Base-by-base conservation (phyloP, 2,888 invertebrate genomes). In the Tenthredo notha region DNA sequence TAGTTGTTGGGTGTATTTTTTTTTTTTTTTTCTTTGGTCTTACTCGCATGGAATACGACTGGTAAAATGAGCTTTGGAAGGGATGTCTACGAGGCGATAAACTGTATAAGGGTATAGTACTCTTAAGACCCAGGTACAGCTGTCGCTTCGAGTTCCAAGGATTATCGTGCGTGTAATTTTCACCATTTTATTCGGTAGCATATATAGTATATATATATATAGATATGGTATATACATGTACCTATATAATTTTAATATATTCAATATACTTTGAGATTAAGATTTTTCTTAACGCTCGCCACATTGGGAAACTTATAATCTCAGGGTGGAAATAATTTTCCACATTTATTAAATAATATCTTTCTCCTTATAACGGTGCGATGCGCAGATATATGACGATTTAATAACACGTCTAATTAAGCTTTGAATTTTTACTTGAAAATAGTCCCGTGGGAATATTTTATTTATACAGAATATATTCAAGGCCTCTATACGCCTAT, bases 101-200 rank as follows among this genome's bases (percentile, higher is more conserved):
- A 67, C 67, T 67, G 67, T 25, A 33, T 67, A 67, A 67, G 67
- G 67, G 67, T 67, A 67, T 33, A 67, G 33, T 33, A 33, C 29
- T 18, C 12, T 61, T 2, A 67, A 18, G 33, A 10, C 58, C 21
- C 58, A 2, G 21, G 21, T 12, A 21, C 67, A 67, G 67, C 67
- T 67, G 67, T 67, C 67, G 67, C 33, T 18, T 67, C 15, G 21
- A 43, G 18, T 74, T 74, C 21, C 72, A 25, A 43, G 72, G 43
- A 74, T 74, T 74, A 43, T 74, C 72, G 72, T 25, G n/a, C 43
- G n/a, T 43, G 21, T 74, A 40, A 74, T 74, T 74, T 74, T 43
- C 40, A 74, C 72, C 21, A 74, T 74, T 74, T 74, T 74, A 74
- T 74, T 40, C 72, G 72, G 72, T 40, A 72, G 72, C 40, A n/a